Base-by-base conservation (phyloP, 2,797 vertebrate genomes). In the Chaunax sp. region DNA sequence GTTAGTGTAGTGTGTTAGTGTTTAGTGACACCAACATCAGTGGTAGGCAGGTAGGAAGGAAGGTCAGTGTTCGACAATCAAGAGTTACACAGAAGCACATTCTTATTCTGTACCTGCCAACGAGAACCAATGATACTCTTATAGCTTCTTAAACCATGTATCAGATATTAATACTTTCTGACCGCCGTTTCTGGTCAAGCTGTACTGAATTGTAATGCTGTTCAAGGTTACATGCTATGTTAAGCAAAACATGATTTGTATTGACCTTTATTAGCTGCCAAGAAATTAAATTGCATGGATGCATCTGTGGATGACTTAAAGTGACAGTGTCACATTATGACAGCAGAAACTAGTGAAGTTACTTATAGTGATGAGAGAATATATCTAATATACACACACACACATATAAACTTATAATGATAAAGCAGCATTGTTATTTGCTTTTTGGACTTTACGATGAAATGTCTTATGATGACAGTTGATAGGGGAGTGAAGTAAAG, bases 11-110 rank as follows among this genome's bases (percentile, higher is more conserved):
- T 14, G 35, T 40, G 38, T 40, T 40, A 15, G 38, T 16, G 38
- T 85, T 88, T 82, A 82, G 68, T 72, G 63, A 77, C 76, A 76
- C 77, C 47, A 47, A 66, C 85, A 69, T 54, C 2, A 45, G 49
- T 53, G 19, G 45, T 45, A 45, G 28, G 64, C 62, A 57, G 63
- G 61, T 44, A 61, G 60, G 64, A 13, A 43, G 47, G 52, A 57
- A 64, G 47, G 65, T 75, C 72, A 64, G 77, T 88, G 82, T 90
- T 88, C 28, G 92, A 92, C 90, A 93, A 92, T 93, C 90, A 93
- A 87, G 69, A 70, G 82, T 69, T 75, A 85, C 72, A 83, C 72
- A 87, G 41, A 89, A 90, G 86, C 89, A 93, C 91, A 90, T 85
- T 85, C 57, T 75, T 75, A 43, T 53, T 72, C 72, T 55, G 83